Percentiles rank a stretch among this genome's conserved stretches.
Evolutionary conservation across 2,888 invertebrate species (phyloP).

Genomic region (Saturnia pavonia): DNA sequence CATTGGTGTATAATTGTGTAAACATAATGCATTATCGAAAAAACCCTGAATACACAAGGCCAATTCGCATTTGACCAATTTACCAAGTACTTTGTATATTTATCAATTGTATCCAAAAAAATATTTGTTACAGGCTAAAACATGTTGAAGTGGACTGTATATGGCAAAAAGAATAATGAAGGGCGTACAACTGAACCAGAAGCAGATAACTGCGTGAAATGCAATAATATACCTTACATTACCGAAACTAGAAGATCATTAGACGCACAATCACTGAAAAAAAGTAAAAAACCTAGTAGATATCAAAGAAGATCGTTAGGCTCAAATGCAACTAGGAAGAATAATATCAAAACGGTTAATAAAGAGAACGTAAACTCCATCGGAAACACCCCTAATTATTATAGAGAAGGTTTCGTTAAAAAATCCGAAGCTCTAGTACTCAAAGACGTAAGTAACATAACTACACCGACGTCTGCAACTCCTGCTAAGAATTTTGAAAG

Average conservation of each 20-base stretch:
- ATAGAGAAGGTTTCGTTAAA: slow-evolving; percentile 80
- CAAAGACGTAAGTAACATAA: slow-evolving; percentile 84
- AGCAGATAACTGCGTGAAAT: slow-evolving; percentile 44
- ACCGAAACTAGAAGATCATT: slow-evolving; percentile 60
- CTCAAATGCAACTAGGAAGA: slow-evolving; percentile 62
- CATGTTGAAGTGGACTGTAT: slow-evolving; percentile 85
- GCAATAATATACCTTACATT: slow-evolving; percentile 46
- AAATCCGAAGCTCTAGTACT: slow-evolving; percentile 76
- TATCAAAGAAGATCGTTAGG: slow-evolving; percentile 73
- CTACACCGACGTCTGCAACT: slow-evolving; percentile 70
- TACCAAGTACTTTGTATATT: too few relatives aligned
- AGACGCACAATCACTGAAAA: slow-evolving; percentile 68
- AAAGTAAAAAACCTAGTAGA: slow-evolving; percentile 73
- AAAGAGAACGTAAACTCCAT: slow-evolving; percentile 78
- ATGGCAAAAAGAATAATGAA: slow-evolving; percentile 72
- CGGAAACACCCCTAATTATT: slow-evolving; percentile 82
- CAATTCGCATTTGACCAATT: too few relatives aligned
- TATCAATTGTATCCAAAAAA: background rate
- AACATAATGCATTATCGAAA: too few relatives aligned
- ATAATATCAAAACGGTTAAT: slow-evolving; percentile 57
- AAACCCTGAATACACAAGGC: too few relatives aligned
- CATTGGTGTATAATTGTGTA: too few relatives aligned
- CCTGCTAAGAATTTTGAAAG: slow-evolving; percentile 63
- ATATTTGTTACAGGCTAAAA: slow-evolving; percentile 14
- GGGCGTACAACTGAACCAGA: slow-evolving; percentile 45